Conservation (phyloP, 2,888 invertebrate genomes). For the Scaptodrosophila latifasciaeformis region DNA sequence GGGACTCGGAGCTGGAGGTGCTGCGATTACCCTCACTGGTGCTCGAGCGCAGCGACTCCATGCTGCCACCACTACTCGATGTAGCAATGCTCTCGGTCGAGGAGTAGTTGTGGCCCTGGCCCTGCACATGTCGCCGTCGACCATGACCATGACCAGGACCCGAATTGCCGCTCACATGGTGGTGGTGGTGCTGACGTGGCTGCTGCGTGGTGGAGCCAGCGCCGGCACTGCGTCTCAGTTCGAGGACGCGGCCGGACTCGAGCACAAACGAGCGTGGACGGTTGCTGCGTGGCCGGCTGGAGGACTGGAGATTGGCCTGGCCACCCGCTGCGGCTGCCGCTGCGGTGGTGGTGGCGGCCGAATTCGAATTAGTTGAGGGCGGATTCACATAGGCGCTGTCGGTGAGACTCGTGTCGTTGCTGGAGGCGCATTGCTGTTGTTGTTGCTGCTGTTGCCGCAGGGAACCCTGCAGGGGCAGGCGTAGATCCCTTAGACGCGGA, state of each 20-base stretch:
- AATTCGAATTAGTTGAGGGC: slow-evolving; percentile 58
- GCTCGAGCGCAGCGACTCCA: slow-evolving; percentile 90
- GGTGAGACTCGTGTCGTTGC: slow-evolving; percentile 71
- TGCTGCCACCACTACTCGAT: slow-evolving; percentile 90
- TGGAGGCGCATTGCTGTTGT: slow-evolving; percentile 52
- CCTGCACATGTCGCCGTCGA: not conserved
- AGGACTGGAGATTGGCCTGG: slow-evolving; percentile 73
- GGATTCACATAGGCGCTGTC: slow-evolving; percentile 73
- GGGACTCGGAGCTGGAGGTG: slow-evolving; percentile 89
- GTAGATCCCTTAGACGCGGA: slow-evolving; percentile 83
- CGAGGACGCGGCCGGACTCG: slow-evolving; percentile 83
- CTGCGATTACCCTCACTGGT: slow-evolving; percentile 91
- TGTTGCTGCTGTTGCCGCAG: slow-evolving; percentile 74
- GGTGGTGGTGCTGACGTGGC: slow-evolving; percentile 71
- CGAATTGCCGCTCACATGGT: slow-evolving; percentile 37
- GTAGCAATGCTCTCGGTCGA: slow-evolving; percentile 92
- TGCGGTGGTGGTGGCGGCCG: slow-evolving; percentile 77
- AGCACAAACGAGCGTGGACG: slow-evolving; percentile 79
- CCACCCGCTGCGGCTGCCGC: slow-evolving; percentile 77
- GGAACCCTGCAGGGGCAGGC: slow-evolving; percentile 83
- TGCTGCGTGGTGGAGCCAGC: slow-evolving; percentile 36
- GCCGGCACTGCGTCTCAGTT: slow-evolving; percentile 80
- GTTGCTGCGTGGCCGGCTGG: slow-evolving; percentile 75
- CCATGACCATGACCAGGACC: not conserved
- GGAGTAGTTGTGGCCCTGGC: slow-evolving; percentile 71